Base-by-base conservation (phyloP, 2,797 vertebrate genomes). In the Sebastes elongatus region DNA sequence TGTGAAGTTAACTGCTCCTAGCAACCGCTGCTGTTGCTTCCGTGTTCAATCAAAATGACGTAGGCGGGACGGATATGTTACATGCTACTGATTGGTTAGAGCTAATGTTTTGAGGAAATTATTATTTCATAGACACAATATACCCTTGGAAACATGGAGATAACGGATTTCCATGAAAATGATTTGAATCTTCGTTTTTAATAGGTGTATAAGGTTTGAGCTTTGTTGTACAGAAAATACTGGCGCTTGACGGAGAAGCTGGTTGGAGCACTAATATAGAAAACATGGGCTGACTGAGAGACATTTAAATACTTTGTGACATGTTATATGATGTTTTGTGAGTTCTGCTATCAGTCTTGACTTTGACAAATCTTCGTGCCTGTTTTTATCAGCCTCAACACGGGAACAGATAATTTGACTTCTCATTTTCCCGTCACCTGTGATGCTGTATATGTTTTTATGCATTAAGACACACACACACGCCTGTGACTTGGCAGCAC, bases 281-380 rank as follows among this genome's bases (percentile, higher is more conserved):
- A 62, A 52, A 76, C 14, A 10, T 16, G 32, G 23, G 10, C n/a
- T 30, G 60, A 81, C 59, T 30, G 13, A 72, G 10, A 64, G 49
- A 42, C 32, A 10, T 35, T 63, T 6, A 71, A 63, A 86, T 46
- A 35, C 18, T 69, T 25, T 8, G 22, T 25, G 66, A 76, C 73
- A 61, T 18, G n/a, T 32, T 10, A 35, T 52, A 75, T 56, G 72
- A 67, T 60, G 9, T 49, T 70, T 62, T 42, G n/a, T 42, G 71
- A 62, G 53, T 65, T 62, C 25, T 25, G 33, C 14, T 68, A 66
- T 75, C 53, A 25, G 62, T 42, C 28, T 33, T 65, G 76, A 80
- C 76, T 60, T 59, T 77, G 74, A 88, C 42, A 23, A 30, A 77
- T 82, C 42, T 57, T 1, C 23, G 27, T 74, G 57, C 35, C 42